These are phyloP conservation scores for Melanophora roralis DNA, from an alignment of 2,888 invertebrate genomes.

Conservation along the genomic window DNA sequence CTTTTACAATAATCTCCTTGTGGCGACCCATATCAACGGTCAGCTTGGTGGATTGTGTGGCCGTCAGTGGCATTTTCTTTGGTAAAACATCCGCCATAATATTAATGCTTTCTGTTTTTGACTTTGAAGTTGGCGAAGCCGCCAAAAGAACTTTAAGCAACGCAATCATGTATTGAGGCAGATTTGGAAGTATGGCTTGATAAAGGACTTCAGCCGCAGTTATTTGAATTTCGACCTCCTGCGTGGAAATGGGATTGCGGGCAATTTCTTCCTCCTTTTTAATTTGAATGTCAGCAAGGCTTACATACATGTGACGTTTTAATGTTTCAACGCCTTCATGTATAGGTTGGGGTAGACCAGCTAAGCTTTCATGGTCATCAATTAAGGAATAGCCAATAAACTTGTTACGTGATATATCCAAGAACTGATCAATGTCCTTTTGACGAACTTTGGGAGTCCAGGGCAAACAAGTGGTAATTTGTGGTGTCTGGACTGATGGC, in stretches of 20 bases:
- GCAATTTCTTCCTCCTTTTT: conserved; percentile 94
- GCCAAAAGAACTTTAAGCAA: conserved; percentile 96
- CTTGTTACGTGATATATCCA: conserved; percentile 93
- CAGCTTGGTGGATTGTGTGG: conserved; percentile 94
- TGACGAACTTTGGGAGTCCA: conserved; percentile 98
- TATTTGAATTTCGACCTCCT: conserved; percentile 86
- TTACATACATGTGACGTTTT: conserved; percentile 92
- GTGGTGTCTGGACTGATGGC: conserved; percentile 70
- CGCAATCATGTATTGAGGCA: conserved; percentile 99
- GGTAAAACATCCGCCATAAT: conserved; percentile 98
- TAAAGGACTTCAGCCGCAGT: conserved; percentile 94
- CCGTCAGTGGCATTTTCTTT: conserved; percentile 98
- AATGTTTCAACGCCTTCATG: conserved; percentile 96
- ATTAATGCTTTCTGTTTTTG: conserved; percentile 98
- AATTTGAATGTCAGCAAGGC: conserved; percentile 94
- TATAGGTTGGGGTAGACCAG: conserved; percentile 97
- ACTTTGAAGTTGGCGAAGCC: conserved; percentile 99
- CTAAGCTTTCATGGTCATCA: conserved; percentile 91
- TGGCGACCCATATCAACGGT: conserved; percentile 99
- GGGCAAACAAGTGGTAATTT: conserved; percentile 82
- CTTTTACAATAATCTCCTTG: conserved; percentile 99
- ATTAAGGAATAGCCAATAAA: conserved; percentile 96
- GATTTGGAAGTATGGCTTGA: conserved; percentile 94
- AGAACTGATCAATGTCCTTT: conserved; percentile 94
- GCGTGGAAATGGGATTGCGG: conserved; percentile 91